Conservation (phyloP, 2,888 invertebrate genomes). For the Megamerina dolium region DNA sequence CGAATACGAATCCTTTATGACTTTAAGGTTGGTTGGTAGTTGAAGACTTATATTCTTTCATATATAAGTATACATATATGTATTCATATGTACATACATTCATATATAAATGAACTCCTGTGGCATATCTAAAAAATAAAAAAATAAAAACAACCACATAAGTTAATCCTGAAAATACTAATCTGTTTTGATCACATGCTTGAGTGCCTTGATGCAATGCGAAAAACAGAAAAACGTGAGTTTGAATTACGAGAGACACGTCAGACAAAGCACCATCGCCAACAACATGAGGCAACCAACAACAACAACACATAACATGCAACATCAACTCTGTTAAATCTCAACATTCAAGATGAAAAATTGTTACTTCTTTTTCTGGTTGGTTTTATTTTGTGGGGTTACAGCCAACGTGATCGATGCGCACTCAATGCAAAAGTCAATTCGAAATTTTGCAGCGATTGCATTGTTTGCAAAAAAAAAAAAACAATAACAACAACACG, state of each 20-base stretch:
- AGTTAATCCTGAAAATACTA: no score
- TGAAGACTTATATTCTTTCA: no score
- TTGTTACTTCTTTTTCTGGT: conserved; percentile 9
- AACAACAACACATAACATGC: conserved; percentile 1
- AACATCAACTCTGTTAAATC: no score
- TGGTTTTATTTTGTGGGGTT: conserved; percentile 10
- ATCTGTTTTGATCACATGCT: no score
- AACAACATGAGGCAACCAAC: neutral
- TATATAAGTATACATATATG: no score
- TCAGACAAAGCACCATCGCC: neutral
- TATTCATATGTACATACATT: no score
- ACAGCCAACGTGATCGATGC: conserved; percentile 12
- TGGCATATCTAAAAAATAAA: no score
- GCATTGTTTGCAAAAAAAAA: conserved; percentile 1
- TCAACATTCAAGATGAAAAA: conserved; percentile 21
- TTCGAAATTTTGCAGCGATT: conserved; percentile 3
- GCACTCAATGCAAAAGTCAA: conserved; percentile 3
- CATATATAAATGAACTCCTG: no score
- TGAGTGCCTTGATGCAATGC: no score
- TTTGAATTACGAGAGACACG: neutral
- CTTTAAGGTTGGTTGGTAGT: neutral
- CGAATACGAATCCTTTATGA: conserved; percentile 10
- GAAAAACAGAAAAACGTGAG: conserved; percentile 13
- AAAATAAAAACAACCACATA: no score
- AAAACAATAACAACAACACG: conserved; percentile 7